Evolutionary conservation across 2,113 vertebrate genomes (phyloP).

Genomic region (Amazona vittata): DNA sequence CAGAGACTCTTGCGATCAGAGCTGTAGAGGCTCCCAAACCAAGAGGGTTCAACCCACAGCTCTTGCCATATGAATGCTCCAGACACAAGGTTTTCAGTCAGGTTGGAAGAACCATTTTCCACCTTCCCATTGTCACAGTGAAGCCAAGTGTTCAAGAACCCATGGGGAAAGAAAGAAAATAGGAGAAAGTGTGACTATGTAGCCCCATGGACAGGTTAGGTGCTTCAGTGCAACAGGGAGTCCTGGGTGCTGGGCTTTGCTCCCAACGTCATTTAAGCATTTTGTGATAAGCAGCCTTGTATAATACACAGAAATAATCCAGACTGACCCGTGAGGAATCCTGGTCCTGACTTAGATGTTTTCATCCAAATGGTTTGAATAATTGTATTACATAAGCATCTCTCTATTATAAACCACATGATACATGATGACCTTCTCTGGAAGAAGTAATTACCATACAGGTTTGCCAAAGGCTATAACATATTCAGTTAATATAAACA

Average conservation of each 20-base stretch:
- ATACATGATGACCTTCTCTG: background rate
- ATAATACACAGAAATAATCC: background rate
- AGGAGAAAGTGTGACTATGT: background rate
- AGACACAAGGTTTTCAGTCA: background rate
- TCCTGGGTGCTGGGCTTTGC: background rate
- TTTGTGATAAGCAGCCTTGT: background rate
- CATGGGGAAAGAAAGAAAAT: background rate
- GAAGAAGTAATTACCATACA: constrained; percentile 8
- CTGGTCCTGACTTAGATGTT: background rate
- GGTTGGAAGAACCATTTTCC: background rate
- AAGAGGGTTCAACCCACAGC: background rate
- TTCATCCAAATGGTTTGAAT: background rate
- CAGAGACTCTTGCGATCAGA: background rate
- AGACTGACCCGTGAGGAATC: constrained; percentile 5
- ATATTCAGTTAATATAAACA: background rate
- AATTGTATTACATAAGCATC: constrained; percentile 25
- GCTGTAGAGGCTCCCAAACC: background rate
- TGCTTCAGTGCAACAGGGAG: background rate
- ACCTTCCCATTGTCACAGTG: background rate
- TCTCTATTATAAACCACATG: background rate
- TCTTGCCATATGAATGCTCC: background rate
- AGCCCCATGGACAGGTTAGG: background rate
- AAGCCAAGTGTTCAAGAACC: background rate
- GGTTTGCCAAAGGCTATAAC: constrained; percentile 1
- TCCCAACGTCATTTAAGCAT: background rate